A percentile compares a stretch with the other conserved stretches of the same genome.
Conservation (phyloP, 1,140 invertebrate species). For the Magallana gigas region DNA sequence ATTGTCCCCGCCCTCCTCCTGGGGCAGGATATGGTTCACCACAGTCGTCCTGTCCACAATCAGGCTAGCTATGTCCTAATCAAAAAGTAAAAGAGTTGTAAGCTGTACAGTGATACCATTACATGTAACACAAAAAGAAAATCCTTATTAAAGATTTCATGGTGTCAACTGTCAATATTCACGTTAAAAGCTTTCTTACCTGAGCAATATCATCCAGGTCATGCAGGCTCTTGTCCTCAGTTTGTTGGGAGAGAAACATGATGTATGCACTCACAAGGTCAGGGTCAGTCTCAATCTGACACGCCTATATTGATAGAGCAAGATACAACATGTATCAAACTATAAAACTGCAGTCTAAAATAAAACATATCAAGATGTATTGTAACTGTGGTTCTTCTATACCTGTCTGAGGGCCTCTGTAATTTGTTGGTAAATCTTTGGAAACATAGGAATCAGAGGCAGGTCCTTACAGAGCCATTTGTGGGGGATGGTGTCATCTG, state of each 20-base stretch:
- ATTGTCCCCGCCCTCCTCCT: slow-evolving; percentile 48
- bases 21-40: slow-evolving; percentile 89
- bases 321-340: not conserved
- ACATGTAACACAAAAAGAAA: not conserved
- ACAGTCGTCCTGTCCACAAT: slow-evolving; percentile 96
- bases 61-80: slow-evolving; percentile 90
- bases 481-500: slow-evolving; percentile 71
- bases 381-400: not conserved
- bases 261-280: slow-evolving; percentile 93
- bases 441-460: slow-evolving; percentile 82
- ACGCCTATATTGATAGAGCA: slow-evolving; percentile 82
- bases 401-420: slow-evolving; percentile 78
- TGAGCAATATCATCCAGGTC: slow-evolving; percentile 80
- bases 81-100: not conserved
- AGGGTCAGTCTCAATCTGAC: slow-evolving; percentile 94
- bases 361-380: no score
- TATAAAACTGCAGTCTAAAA: no score
- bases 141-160: not conserved
- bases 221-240: slow-evolving; percentile 83
- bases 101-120: not conserved
- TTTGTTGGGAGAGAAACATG: slow-evolving; percentile 89
- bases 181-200: slow-evolving; percentile 60
- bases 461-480: slow-evolving; percentile 89
- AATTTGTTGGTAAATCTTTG: slow-evolving; percentile 71
- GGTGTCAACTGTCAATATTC: no score